Percentiles rank a stretch among this genome's conserved stretches.
These are phyloP conservation scores for Sapajus apella DNA, from an alignment of 2,113 vertebrate genomes.

Conservation along the genomic window DNA sequence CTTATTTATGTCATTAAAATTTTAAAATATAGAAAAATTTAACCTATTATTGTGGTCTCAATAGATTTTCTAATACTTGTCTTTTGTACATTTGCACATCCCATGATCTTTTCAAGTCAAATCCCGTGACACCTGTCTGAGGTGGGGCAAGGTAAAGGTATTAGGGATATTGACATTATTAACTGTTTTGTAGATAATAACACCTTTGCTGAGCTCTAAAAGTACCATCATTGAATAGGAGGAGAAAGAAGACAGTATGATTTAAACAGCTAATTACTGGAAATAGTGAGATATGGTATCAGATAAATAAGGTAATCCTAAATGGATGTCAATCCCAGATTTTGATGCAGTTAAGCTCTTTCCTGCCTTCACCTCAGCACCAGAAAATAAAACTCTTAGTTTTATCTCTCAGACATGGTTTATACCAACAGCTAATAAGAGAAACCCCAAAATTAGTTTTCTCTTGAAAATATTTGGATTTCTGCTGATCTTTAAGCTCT, in stretches of 20 bases:
- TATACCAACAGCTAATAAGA: not conserved
- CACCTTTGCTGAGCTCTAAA: not conserved
- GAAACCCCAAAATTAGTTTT: not conserved
- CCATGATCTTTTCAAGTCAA: not conserved
- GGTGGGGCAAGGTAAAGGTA: not conserved
- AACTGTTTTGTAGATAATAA: not conserved
- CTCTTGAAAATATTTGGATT: not conserved
- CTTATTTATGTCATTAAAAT: too few relatives aligned
- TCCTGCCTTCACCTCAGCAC: not conserved
- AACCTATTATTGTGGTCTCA: not conserved
- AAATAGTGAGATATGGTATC: not conserved
- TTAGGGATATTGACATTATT: not conserved
- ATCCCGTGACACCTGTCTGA: not conserved
- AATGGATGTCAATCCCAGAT: not conserved
- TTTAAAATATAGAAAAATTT: not conserved
- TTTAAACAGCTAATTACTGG: not conserved
- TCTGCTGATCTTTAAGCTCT: not conserved
- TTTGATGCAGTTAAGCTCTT: not conserved
- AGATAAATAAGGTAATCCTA: not conserved
- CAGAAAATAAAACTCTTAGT: not conserved
- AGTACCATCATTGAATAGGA: not conserved
- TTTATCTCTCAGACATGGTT: not conserved
- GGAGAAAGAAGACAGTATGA: not conserved
- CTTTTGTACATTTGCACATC: not conserved
- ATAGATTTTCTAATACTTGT: not conserved